These are phyloP conservation scores for Phocides pigmalion DNA, from an alignment of 1,140 invertebrate genomes.

Conservation along the genomic window DNA sequence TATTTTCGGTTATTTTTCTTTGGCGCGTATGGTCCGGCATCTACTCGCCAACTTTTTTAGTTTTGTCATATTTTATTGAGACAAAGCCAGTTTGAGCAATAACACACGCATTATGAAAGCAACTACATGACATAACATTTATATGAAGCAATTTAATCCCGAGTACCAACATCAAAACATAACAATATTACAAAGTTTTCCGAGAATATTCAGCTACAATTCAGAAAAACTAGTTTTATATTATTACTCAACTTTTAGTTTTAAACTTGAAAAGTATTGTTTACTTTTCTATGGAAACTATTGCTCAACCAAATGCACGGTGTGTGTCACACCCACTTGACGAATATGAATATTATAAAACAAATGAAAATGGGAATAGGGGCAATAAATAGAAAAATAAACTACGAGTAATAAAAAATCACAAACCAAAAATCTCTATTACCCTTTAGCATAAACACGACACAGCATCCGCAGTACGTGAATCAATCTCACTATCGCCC, in stretches of 20 bases:
- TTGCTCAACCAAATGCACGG: neutral
- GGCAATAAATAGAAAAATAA: neutral
- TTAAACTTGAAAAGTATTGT: neutral
- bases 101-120: no score
- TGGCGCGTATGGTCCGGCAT: no score
- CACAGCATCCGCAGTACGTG: constrained; percentile 72
- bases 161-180: neutral
- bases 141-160: constrained; percentile 5
- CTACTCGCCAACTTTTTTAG: no score
- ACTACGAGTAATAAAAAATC: neutral
- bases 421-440: neutral
- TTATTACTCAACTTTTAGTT: neutral
- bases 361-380: neutral
- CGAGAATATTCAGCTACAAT: neutral
- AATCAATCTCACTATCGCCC: constrained; percentile 58
- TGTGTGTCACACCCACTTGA: neutral
- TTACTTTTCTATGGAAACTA: neutral
- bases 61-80: no score
- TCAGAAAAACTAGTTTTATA: neutral
- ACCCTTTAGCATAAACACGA: constrained; percentile 50
- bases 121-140: no score
- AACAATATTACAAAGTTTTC: neutral
- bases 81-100: no score
- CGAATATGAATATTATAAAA: no score
- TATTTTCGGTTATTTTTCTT: no score